Evolutionary conservation across 2,797 vertebrate genomes (phyloP), one percentile per base, ranked within the genome.

Genomic region (Erethizon dorsatum): DNA sequence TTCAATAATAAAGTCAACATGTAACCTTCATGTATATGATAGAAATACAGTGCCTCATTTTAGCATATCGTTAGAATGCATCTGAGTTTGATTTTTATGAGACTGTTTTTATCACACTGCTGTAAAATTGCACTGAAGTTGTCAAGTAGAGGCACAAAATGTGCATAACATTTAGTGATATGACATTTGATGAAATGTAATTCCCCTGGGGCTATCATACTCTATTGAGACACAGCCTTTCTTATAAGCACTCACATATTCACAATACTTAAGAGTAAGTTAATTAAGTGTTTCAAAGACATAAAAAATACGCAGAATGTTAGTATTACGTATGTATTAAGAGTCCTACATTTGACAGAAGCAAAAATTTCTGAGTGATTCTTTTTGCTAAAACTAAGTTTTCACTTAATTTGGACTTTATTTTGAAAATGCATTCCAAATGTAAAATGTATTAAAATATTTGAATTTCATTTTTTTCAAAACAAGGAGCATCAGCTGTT

Each of bases 341-440:
- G 59, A 97, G 69, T 5, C 41, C 61, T 92, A 28, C 50, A n/a
- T 77, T 95, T 52, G 59, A 11, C 75, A 75, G 93, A 82, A 28
- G 83, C 17, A 84, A 82, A 84, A 50, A 41, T 50, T 89, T 82
- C 20, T 59, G 4, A 87, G 4, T 78, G 82, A 69, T 15, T 87
- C 69, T 83, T 95, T 79, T 45, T 41, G 26, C 8, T 63, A 65
- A 93, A 95, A 52, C 2, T 45, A 5, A 28, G 4, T 69, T 89
- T 96, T 91, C 12, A 22, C 18, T 67, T 41, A 77, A 45, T 83
- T 92, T 86, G 13, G 10, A 83, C 18, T 85, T 91, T 61, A 26
- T 73, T 98, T 97, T 93, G 69, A 97, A 98, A 98, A 93, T 93
- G 37, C 31, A 65, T 96, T 83, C 77, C 37, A 90, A 77, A 96